Evolutionary conservation across 64 coral and sea anemone genomes (phyloP).

Genomic region (Dendrophyllia cribrosa): DNA sequence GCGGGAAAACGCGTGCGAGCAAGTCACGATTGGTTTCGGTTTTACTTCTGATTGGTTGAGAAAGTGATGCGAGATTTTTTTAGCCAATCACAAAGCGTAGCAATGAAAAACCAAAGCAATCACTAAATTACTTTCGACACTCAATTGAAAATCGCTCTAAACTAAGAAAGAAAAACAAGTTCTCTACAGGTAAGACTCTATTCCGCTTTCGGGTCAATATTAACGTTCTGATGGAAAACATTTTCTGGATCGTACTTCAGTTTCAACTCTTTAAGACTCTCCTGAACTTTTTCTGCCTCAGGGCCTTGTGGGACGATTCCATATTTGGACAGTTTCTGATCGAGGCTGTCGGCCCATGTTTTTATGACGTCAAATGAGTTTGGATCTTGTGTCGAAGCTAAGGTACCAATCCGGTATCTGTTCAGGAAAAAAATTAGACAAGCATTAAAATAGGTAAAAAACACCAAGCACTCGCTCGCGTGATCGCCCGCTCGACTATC

Average conservation of each 20-base stretch:
- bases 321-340: constrained; percentile 47
- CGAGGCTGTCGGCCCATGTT: constrained; percentile 26
- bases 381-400: not conserved
- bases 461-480: no score
- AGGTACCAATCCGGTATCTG: constrained; percentile 64
- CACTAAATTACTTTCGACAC: no score
- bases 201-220: constrained; percentile 5
- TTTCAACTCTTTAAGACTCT: constrained; percentile 57
- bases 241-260: constrained; percentile 60
- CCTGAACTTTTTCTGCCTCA: constrained; percentile 30
- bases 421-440: not conserved
- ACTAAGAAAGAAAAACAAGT: no score
- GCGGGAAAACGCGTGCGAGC: no score
- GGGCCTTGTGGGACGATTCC: constrained; percentile 48
- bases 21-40: no score
- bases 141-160: no score
- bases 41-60: no score
- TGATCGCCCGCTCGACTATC: no score
- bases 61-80: no score
- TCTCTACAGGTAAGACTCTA: not conserved
- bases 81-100: no score
- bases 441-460: no score
- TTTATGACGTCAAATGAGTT: constrained; percentile 22
- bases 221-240: constrained; percentile 57
- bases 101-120: no score